phyloP scores from a whole-genome alignment of 1,140 invertebrate genomes.

The Drosophila azteca region DNA sequence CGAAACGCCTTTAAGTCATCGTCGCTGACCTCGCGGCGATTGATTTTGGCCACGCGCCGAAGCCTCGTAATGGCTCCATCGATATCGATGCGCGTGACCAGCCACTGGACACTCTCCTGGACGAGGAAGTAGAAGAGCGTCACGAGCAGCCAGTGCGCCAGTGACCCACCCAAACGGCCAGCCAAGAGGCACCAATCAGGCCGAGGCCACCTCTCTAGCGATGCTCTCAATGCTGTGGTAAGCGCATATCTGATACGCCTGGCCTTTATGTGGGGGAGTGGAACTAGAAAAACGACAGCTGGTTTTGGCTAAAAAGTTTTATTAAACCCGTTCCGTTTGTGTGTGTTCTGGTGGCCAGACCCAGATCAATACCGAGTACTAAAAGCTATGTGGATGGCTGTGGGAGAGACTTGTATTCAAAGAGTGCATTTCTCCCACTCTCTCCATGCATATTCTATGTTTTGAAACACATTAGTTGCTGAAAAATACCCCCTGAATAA shows the following conservation, averaged over 20 bases:
- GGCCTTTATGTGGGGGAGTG: slow-evolving; percentile 17
- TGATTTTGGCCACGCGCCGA: slow-evolving; percentile 85
- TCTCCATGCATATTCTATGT: slow-evolving; percentile 27
- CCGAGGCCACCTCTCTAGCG: slow-evolving; percentile 70
- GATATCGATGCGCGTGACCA: slow-evolving; percentile 85
- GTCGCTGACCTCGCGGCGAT: slow-evolving; percentile 84
- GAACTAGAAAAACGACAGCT: slow-evolving; percentile 14
- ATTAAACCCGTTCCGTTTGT: slow-evolving; percentile 63
- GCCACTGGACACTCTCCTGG: slow-evolving; percentile 87
- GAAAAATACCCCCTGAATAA: too few relatives aligned
- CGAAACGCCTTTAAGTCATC: slow-evolving; percentile 83
- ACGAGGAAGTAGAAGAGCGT: slow-evolving; percentile 84
- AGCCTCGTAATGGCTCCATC: slow-evolving; percentile 85
- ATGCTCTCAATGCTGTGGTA: slow-evolving; percentile 36
- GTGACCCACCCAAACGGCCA: slow-evolving; percentile 84
- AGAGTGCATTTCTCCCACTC: slow-evolving; percentile 8
- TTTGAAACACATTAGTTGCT: neutral
- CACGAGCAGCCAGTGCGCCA: slow-evolving; percentile 84
- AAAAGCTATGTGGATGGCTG: neutral
- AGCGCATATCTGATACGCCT: slow-evolving; percentile 30
- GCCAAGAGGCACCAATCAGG: slow-evolving; percentile 85
- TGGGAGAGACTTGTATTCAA: slow-evolving; percentile 22
- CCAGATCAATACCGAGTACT: neutral
- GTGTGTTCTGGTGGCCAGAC: slow-evolving; percentile 25
- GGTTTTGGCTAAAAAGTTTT: slow-evolving; percentile 38